A percentile compares a stretch with the other conserved stretches of the same genome.
These are phyloP conservation scores for Pinctada fucata DNA, from an alignment of 2,888 invertebrate genomes.

Conservation along the genomic window DNA sequence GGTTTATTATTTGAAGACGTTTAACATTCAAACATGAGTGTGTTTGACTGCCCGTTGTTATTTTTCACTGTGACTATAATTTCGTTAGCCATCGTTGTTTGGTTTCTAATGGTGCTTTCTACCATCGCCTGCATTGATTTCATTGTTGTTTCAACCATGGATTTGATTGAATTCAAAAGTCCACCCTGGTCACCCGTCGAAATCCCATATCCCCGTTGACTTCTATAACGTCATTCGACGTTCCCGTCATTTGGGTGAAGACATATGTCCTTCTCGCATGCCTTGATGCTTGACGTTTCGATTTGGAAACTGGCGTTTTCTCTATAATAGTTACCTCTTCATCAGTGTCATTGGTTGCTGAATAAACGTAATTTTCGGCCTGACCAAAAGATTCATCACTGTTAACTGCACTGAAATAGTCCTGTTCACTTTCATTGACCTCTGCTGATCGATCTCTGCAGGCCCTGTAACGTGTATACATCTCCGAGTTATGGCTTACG, in stretches of 20 bases:
- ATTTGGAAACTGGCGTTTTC: neutral
- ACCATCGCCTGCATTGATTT: conserved; percentile 3
- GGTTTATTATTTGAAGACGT: too few species aligned
- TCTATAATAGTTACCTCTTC: conserved; percentile 2
- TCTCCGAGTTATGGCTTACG: neutral
- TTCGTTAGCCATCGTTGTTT: conserved; percentile 5
- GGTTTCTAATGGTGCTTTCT: neutral
- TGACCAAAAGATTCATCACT: conserved; percentile 4
- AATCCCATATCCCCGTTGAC: neutral
- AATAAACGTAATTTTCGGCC: neutral
- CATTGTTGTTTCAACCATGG: conserved; percentile 6
- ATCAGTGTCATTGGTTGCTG: neutral
- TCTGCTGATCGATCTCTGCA: conserved; percentile 6
- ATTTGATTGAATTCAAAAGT: conserved; percentile 10
- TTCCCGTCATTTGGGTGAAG: neutral
- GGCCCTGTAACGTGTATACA: neutral
- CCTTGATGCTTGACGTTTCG: neutral
- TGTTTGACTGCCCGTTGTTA: neutral
- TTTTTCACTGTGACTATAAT: neutral
- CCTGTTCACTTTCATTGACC: neutral
- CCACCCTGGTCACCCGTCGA: neutral
- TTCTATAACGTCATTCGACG: neutral
- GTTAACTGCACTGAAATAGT: neutral
- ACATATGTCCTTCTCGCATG: neutral
- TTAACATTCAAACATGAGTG: neutral